These are phyloP conservation scores for Athene cunicularia DNA, from an alignment of 2,113 vertebrate genomes.

Conservation along the genomic window DNA sequence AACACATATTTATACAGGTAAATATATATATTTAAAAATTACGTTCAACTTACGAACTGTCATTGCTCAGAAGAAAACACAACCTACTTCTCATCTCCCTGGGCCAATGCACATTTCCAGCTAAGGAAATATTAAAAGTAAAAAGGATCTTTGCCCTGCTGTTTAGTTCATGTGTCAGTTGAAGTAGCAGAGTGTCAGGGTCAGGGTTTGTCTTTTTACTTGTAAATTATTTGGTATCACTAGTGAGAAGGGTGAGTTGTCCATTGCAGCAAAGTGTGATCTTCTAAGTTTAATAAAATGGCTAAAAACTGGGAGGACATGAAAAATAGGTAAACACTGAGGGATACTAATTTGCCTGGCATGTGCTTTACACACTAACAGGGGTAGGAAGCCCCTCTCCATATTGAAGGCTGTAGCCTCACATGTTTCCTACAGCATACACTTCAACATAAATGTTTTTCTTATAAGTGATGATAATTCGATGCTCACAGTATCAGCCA, in stretches of 20 bases:
- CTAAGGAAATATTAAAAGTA: neutral
- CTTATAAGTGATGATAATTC: neutral
- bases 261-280: neutral
- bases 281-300: neutral
- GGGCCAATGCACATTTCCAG: rapidly evolving
- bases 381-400: neutral
- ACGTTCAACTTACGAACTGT: neutral
- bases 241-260: neutral
- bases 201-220: neutral
- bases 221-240: neutral
- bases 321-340: neutral
- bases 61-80: neutral
- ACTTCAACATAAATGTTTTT: neutral
- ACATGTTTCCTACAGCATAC: neutral
- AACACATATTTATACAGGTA: neutral
- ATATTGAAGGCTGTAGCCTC: neutral
- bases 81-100: neutral
- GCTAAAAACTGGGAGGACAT: neutral
- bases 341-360: neutral
- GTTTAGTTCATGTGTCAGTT: neutral
- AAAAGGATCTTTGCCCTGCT: neutral
- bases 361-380: neutral
- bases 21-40: neutral
- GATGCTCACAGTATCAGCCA: neutral
- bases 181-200: neutral